Conservation (phyloP, 2,797 vertebrate species). For the Sebastes alutus region DNA sequence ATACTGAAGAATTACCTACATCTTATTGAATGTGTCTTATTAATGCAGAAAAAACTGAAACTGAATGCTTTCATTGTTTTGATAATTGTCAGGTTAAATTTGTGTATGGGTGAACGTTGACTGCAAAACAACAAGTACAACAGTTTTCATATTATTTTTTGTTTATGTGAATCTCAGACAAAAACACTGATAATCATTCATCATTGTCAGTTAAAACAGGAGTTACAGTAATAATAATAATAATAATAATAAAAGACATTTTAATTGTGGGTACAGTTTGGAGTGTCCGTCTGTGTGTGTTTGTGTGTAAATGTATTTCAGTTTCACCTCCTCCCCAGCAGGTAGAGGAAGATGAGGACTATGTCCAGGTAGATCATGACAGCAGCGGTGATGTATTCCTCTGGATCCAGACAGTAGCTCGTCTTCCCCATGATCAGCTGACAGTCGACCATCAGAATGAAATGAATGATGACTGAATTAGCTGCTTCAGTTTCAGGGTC, state of each 20-base stretch:
- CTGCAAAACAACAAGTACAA: not conserved
- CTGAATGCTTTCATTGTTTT: not conserved
- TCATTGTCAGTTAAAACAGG: not conserved
- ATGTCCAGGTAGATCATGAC: conserved; percentile 92
- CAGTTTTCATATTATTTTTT: not conserved
- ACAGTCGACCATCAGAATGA: conserved; percentile 83
- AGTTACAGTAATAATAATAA: conserved; percentile 4
- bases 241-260: conserved; percentile 24
- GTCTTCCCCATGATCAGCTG: conserved; percentile 88
- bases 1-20: not conserved
- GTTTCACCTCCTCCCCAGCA: conserved; percentile 80
- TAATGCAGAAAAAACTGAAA: not conserved
- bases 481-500: not conserved
- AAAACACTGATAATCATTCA: not conserved
- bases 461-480: not conserved
- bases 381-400: conserved; percentile 89
- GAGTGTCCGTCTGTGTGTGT: conserved; percentile 7
- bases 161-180: not conserved
- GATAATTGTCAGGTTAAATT: not conserved
- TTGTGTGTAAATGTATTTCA: not conserved
- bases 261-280: not conserved
- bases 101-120: not conserved
- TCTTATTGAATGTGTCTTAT: not conserved
- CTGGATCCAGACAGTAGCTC: conserved; percentile 84
- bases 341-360: conserved; percentile 89